These are phyloP conservation scores for Gephyroberyx darwinii DNA, from an alignment of 2,797 vertebrate species.

Conservation along the genomic window DNA sequence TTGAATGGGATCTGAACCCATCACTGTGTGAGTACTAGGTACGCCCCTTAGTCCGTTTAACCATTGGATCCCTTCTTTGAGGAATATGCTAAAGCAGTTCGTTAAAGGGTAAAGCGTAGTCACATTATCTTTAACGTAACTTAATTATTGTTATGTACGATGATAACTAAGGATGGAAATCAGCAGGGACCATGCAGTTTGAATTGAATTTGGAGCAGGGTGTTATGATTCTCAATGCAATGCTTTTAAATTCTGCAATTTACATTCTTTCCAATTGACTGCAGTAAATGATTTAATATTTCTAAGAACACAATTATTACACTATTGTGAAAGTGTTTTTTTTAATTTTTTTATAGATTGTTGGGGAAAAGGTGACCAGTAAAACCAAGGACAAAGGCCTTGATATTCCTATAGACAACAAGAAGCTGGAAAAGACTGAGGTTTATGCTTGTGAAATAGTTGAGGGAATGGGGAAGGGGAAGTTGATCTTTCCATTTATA, in stretches of 20 bases:
- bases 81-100: background rate
- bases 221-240: background rate
- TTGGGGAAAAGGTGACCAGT: background rate
- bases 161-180: background rate
- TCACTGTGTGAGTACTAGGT: background rate
- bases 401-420: too few relatives aligned
- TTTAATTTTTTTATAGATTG: background rate
- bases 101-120: background rate
- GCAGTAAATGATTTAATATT: background rate
- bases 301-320: too few relatives aligned
- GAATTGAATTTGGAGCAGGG: background rate
- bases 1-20: background rate
- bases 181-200: background rate
- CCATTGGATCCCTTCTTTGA: background rate
- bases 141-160: background rate
- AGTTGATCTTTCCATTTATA: too few relatives aligned
- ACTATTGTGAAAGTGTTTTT: too few relatives aligned
- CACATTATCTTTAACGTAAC: background rate
- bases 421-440: too few relatives aligned
- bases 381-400: background rate
- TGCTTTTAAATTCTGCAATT: background rate
- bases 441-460: too few relatives aligned
- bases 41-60: background rate
- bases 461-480: too few relatives aligned
- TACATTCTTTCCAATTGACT: background rate